These are phyloP conservation scores for Stratiolaelaps scimitus DNA, from an alignment of 1,140 invertebrate species.

Conservation along the genomic window DNA sequence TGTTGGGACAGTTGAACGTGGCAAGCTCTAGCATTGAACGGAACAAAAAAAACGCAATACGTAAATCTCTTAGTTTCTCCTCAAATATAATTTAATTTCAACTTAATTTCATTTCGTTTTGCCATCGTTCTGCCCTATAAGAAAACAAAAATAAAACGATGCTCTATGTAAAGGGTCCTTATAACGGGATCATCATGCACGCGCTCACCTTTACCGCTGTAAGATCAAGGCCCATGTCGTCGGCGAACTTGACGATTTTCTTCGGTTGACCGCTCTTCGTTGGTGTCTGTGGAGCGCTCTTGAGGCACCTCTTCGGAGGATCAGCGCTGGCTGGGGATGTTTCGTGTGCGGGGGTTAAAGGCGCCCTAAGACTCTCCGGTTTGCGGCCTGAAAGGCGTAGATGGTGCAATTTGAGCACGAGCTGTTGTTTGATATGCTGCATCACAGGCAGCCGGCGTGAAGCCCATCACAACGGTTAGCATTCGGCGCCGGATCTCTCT, in stretches of 20 bases:
- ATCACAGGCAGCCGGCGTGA: neutral
- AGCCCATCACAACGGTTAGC: no score
- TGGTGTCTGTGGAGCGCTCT: constrained; percentile 76
- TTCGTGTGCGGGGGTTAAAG: neutral
- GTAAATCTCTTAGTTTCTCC: no score
- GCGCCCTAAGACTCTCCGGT: constrained; percentile 18
- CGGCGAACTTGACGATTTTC: constrained; percentile 90
- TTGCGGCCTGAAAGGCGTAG: constrained; percentile 27
- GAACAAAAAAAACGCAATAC: no score
- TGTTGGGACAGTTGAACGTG: no score
- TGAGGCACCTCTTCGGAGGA: constrained; percentile 39
- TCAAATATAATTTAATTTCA: no score
- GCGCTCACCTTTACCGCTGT: constrained; percentile 62
- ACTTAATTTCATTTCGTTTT: no score
- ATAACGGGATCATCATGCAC: constrained; percentile 46
- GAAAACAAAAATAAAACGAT: neutral
- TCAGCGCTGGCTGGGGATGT: neutral
- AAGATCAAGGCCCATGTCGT: constrained; percentile 78
- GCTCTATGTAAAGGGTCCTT: neutral
- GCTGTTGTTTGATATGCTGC: constrained; percentile 27
- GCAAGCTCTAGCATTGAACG: no score
- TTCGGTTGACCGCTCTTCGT: constrained; percentile 50
- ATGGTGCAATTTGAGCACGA: constrained; percentile 20
- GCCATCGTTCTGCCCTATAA: no score
- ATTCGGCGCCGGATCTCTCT: no score